phyloP scores from a whole-genome alignment of 1,140 invertebrate species.

The Saccostrea cuccullata region DNA sequence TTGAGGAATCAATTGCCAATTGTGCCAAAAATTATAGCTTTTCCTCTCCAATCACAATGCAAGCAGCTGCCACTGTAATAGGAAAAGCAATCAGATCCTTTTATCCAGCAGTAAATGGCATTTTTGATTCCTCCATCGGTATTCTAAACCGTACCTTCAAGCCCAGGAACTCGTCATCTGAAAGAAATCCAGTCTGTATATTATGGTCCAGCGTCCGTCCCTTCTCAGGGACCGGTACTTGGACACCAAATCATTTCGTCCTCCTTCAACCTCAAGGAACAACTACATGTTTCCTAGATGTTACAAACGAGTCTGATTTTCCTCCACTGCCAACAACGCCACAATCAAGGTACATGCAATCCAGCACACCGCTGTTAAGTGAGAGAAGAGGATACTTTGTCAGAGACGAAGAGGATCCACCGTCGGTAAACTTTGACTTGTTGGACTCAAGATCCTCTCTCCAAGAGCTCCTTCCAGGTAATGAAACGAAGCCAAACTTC shows the following conservation, averaged over 20 bases:
- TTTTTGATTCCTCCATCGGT: slow-evolving; percentile 45
- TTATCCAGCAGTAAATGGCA: slow-evolving; percentile 47
- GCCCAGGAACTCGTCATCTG: neutral
- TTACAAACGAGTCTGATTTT: slow-evolving; percentile 39
- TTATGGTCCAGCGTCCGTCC: slow-evolving; percentile 29
- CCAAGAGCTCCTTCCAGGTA: neutral
- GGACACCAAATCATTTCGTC: neutral
- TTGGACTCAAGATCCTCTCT: neutral
- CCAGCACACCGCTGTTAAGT: neutral
- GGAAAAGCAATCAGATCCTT: slow-evolving; percentile 45
- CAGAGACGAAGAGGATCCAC: neutral
- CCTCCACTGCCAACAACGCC: neutral
- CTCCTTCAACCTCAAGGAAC: too few species aligned
- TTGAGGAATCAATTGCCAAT: too few species aligned
- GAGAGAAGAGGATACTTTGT: neutral
- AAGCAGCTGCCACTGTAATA: slow-evolving; percentile 47
- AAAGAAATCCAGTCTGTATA: slow-evolving; percentile 45
- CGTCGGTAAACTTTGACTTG: neutral
- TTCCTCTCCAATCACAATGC: too few species aligned
- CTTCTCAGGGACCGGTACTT: slow-evolving; percentile 23
- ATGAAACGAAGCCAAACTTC: neutral
- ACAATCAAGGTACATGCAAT: neutral
- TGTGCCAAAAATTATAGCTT: too few species aligned
- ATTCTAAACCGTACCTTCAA: slow-evolving; percentile 43
- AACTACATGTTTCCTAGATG: neutral